phyloP scores from a whole-genome alignment of 2,888 invertebrate genomes.

The Emmelina monodactyla region DNA sequence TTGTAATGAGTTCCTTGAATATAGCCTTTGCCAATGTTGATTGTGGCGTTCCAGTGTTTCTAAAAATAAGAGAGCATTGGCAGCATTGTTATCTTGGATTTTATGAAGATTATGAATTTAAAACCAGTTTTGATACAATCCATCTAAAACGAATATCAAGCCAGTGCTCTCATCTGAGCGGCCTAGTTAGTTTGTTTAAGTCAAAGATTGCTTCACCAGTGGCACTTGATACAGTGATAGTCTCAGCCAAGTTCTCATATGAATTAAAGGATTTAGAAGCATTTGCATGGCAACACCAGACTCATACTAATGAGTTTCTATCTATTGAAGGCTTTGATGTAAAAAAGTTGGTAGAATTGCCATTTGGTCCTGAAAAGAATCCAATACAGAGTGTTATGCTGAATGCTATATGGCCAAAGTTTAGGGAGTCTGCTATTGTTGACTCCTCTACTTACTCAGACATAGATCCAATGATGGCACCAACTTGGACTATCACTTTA shows the following conservation, averaged over 20 bases:
- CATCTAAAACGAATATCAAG: conserved; percentile 82
- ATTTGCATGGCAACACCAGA: conserved; percentile 69
- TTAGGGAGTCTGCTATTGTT: conserved; percentile 84
- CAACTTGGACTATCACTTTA: conserved; percentile 78
- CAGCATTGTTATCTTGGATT: conserved; percentile 84
- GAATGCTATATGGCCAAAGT: conserved; percentile 85
- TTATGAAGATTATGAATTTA: conserved; percentile 76
- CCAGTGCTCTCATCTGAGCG: conserved; percentile 83
- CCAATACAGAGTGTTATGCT: conserved; percentile 80
- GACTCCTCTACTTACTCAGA: conserved; percentile 90
- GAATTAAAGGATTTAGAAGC: conserved; percentile 67
- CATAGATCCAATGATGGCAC: conserved; percentile 82
- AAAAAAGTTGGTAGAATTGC: conserved; percentile 64
- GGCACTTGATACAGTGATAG: conserved; percentile 70
- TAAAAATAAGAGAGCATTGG: conserved; percentile 84
- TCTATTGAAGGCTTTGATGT: conserved; percentile 59
- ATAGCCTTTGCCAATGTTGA: conserved; percentile 84
- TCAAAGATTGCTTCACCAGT: conserved; percentile 79
- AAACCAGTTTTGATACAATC: conserved; percentile 89
- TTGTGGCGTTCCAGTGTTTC: conserved; percentile 84
- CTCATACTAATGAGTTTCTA: conserved; percentile 47
- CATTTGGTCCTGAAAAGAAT: conserved; percentile 86
- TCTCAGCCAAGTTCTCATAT: conserved; percentile 82
- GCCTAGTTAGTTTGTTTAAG: conserved; percentile 87
- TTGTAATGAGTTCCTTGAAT: conserved; percentile 80